A percentile compares a stretch with the other conserved stretches of the same genome.
These are phyloP conservation scores for Hetaerina americana DNA, from an alignment of 1,140 invertebrate genomes.

Conservation along the genomic window DNA sequence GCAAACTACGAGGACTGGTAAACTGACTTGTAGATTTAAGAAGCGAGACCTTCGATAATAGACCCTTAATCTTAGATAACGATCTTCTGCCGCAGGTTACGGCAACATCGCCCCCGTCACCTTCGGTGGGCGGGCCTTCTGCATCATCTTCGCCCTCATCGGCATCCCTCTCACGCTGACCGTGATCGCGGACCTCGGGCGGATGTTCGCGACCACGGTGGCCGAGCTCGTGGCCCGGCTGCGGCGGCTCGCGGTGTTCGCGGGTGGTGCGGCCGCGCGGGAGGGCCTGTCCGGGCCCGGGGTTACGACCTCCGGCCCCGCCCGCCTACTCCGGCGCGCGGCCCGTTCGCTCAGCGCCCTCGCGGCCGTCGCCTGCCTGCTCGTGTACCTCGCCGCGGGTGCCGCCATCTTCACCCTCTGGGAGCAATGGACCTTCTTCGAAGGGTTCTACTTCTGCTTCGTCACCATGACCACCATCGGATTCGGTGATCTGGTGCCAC, in stretches of 20 bases:
- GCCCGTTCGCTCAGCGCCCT: conserved; percentile 48
- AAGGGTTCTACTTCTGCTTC: conserved; percentile 89
- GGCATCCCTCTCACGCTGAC: conserved; percentile 87
- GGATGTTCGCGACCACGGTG: conserved; percentile 68
- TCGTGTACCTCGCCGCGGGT: conserved; percentile 61
- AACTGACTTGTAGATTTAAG: too few species aligned
- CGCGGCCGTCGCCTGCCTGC: conserved; percentile 53
- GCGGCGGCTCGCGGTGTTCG: conserved; percentile 5
- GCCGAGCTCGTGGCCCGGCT: conserved; percentile 19
- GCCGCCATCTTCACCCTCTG: conserved; percentile 52
- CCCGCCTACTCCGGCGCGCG: conserved; percentile 10
- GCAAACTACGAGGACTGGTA: too few species aligned
- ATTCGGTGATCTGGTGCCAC: conserved; percentile 82
- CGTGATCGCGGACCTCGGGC: conserved; percentile 84
- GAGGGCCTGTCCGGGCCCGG: not conserved
- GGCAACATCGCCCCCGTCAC: conserved; percentile 90
- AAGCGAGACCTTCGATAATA: too few species aligned
- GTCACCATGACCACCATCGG: conserved; percentile 92
- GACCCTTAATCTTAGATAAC: too few species aligned
- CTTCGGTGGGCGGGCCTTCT: conserved; percentile 68
- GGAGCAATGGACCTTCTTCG: conserved; percentile 83
- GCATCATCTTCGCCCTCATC: conserved; percentile 83
- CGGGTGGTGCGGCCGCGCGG: not conserved
- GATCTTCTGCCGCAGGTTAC: conserved; percentile 55
- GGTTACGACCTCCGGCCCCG: not conserved